Base-by-base conservation (phyloP, 30 jellyfish, hydroid and myxozoan genomes). In the Cassiopea xamachana region DNA sequence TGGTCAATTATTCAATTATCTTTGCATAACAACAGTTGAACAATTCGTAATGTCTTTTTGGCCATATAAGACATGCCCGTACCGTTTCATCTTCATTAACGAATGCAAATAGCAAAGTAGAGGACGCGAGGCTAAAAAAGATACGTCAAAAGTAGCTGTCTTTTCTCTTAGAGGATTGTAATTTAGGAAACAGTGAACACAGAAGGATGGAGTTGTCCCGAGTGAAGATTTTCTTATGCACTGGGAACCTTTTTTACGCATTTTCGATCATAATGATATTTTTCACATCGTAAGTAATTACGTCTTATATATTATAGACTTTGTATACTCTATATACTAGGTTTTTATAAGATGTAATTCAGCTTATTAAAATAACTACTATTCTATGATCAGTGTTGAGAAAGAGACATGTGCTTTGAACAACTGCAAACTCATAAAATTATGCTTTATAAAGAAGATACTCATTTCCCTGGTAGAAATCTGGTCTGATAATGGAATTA, bases 51-150 rank as follows among this genome's bases (percentile, higher is more conserved):
- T 43, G 82, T 48, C 51, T 82, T 68, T 71, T 48, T 12, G 81
- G 71, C 69, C 90, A 82, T 82, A 82, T n/a, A 82, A 82, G 68
- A 82, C 67, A 39, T 70, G 90, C 83, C 76, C 90, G 90, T 72
- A 45, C 90, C 46, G 46, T 72, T 82, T 75, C 81, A 75, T 74
- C 73, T 77, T 18, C 89, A 80, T 80, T 62, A 15, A 18, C 18
- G 48, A 10, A 64, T 9, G 64, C 4, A 51, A 9, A 4, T 51
- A 51, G 64, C 64, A 9, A 4, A 51, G 4, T 9, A 51, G 64
- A 51, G 9, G 64, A 51, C 64, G 76, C 76, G 46, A 67, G 46
- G 76, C 76, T 67, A 3, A 4, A 13, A 67, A 19, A 14, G 18
- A 19, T 3, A 3, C 6, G 15, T 3, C 43, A 19, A 67, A 15